Conservation (phyloP, 2,888 invertebrate species). For the Metallyticus violacea region DNA sequence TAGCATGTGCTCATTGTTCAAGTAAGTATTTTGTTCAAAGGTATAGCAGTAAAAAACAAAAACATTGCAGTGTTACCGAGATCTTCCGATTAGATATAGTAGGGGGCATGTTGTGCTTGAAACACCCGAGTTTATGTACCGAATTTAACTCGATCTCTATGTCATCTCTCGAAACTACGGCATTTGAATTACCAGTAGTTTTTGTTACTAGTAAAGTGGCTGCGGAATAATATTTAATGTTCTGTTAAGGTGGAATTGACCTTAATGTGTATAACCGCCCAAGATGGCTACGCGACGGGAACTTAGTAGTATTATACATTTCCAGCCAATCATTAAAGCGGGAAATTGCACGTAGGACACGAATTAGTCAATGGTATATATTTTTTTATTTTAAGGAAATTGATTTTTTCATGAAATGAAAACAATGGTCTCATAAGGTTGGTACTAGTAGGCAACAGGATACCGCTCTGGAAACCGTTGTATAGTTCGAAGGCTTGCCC, state of each 20-base stretch:
- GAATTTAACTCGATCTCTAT: background rate
- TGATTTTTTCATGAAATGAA: too few relatives aligned
- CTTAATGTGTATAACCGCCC: constrained; percentile 34
- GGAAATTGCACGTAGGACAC: background rate
- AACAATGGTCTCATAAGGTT: too few relatives aligned
- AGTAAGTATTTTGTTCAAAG: background rate
- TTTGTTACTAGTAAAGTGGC: background rate
- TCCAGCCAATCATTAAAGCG: background rate
- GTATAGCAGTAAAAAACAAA: background rate
- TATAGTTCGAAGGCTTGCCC: constrained; percentile 25
- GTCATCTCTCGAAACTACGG: constrained; percentile 5
- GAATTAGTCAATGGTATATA: background rate
- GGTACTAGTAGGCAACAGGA: constrained; percentile 19
- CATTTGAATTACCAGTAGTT: background rate
- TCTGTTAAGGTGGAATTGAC: constrained; percentile 11
- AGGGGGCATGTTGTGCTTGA: background rate
- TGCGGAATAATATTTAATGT: background rate
- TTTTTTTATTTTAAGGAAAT: too few relatives aligned
- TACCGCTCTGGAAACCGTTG: constrained; percentile 9
- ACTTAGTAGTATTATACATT: background rate
- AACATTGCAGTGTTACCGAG: background rate
- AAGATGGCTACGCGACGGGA: constrained; percentile 45
- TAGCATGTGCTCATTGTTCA: background rate
- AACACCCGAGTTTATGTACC: background rate
- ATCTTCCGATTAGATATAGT: background rate